Evolutionary conservation across 2,888 invertebrate genomes (phyloP).

Genomic region (Sinohyriopsis cumingii): DNA sequence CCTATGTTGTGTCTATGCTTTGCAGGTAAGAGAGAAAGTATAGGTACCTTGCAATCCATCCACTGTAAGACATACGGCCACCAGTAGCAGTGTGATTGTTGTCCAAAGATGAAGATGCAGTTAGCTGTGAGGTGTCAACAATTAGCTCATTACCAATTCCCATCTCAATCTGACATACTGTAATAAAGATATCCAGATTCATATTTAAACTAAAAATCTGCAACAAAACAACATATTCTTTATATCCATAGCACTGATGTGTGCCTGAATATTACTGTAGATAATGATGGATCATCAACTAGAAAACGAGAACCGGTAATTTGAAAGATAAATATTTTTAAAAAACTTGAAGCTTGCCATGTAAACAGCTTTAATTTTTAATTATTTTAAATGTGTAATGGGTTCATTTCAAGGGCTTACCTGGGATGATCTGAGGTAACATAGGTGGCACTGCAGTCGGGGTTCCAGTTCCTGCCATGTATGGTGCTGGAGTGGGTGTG

Average conservation of each 20-base stretch:
- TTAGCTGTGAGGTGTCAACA: constrained; percentile 77
- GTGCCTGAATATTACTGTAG: too few species aligned
- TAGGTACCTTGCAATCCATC: too few species aligned
- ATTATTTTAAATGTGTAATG: constrained; percentile 5
- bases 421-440: constrained; percentile 40
- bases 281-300: too few species aligned
- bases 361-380: background rate
- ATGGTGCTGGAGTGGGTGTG: constrained; percentile 19
- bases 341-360: too few species aligned
- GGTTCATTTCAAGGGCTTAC: constrained; percentile 13
- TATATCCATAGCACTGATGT: too few species aligned
- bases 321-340: too few species aligned
- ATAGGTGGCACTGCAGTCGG: constrained; percentile 33
- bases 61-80: background rate
- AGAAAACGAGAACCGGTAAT: too few species aligned
- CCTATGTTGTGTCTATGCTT: too few species aligned
- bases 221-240: too few species aligned
- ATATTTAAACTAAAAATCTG: background rate
- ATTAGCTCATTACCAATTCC: constrained; percentile 78
- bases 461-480: constrained; percentile 13
- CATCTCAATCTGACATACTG: constrained; percentile 73
- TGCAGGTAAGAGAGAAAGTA: too few species aligned
- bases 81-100: constrained; percentile 31
- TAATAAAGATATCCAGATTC: constrained; percentile 10
- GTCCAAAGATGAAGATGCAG: constrained; percentile 77